phyloP scores from a whole-genome alignment of 1,140 invertebrate genomes.

The Globodera ellingtonae region DNA sequence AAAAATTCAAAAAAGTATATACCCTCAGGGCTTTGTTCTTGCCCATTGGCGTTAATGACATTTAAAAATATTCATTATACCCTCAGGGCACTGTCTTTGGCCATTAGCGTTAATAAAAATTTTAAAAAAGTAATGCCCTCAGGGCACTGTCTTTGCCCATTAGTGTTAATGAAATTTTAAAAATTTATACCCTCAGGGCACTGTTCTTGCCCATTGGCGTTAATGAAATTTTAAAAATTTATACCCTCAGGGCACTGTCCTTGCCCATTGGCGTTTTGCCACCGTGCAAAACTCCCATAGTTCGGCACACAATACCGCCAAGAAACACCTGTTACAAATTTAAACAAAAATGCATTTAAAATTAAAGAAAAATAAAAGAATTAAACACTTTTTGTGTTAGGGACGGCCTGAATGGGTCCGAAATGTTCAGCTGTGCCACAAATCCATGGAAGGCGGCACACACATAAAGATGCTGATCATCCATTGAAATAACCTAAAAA shows the following conservation, averaged over 20 bases:
- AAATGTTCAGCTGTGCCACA: slow-evolving; percentile 88
- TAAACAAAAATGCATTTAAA: background rate
- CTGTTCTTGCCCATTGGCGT: slow-evolving; percentile 15
- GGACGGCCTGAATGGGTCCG: slow-evolving; percentile 71
- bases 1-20: too few species aligned
- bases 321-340: slow-evolving; percentile 40
- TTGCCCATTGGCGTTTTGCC: slow-evolving; percentile 17
- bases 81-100: too few species aligned
- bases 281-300: slow-evolving; percentile 32
- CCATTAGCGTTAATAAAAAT: too few species aligned
- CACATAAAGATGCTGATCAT: slow-evolving; percentile 88
- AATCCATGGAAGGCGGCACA: slow-evolving; percentile 90
- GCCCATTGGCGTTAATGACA: too few species aligned
- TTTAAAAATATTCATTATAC: too few species aligned
- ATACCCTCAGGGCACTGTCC: background rate
- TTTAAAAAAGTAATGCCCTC: too few species aligned
- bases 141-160: too few species aligned
- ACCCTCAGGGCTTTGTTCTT: too few species aligned
- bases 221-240: background rate
- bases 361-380: background rate
- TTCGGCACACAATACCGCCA: slow-evolving; percentile 49
- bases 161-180: background rate
- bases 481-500: slow-evolving; percentile 75
- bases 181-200: too few species aligned
- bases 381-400: slow-evolving; percentile 37